Evolutionary conservation across 2,797 vertebrate species (phyloP), one percentile per base, ranked within the genome.

Genomic region (Clarias laeviceps): DNA sequence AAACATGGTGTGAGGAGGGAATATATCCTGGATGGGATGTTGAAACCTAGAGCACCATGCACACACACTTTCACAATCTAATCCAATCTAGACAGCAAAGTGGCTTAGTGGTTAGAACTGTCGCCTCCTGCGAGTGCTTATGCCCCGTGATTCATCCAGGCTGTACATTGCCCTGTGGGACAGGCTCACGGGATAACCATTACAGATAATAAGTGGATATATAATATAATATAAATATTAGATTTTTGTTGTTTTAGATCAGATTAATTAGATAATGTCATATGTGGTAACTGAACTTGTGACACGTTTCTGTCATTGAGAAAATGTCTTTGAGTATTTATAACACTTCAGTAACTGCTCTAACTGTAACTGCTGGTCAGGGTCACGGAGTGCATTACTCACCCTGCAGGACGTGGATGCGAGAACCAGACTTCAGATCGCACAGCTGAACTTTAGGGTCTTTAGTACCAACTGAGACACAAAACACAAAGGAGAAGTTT

Each of bases 341-440:
- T 34, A 14, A 34, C 37, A n/a, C 27, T 79, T 64, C 20, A 79
- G 56, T 24, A 34, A 59, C 29, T 61, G 56, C 11, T 74, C 45
- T 27, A 80, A 64, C 50, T n/a, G n/a, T n/a, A n/a, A n/a, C n/a
- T n/a, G n/a, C 45, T 56, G 27, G 73, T 61, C 20, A 78, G 73
- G 59, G 17, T 61, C 34, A 64, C 66, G 50, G 62, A 54, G 18
- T 73, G 40, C 70, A 82, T 70, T 85, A 85, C 94, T 88, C 92
- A 98, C 98, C 98, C 92, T 97, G 97, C 20, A 99, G 94, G 91
- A 98, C 96, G 80, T 99, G 98, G 91, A 96, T 97, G 88, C 95
- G 95, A 83, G 98, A 97, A 91, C 98, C 98, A 90, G 98, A 99
- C 91, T 97, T 99, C 92, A 99, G 93, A 94, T 99, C 98, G 93